Evolutionary conservation across 1,140 invertebrate genomes (phyloP).

Genomic region (Vanessa tameamea): DNA sequence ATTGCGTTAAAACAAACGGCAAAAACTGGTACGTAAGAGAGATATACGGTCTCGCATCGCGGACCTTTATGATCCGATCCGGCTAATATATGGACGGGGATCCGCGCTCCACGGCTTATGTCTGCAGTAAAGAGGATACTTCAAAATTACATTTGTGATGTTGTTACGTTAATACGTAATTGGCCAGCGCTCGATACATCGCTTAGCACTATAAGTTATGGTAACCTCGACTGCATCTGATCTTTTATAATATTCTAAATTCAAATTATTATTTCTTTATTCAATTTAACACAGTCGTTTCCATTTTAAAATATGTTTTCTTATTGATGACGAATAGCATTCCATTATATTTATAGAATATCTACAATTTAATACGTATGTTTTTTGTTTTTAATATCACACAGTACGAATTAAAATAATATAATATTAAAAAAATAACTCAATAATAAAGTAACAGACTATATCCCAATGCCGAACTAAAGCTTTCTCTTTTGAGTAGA

Average conservation of each 20-base stretch:
- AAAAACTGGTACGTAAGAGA: conserved; percentile 61
- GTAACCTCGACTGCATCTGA: conserved; percentile 19
- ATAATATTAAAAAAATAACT: no score
- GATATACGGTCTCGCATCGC: conserved; percentile 59
- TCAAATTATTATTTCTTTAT: not conserved
- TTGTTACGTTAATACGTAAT: conserved; percentile 45
- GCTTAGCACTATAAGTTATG: conserved; percentile 23
- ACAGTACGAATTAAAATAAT: no score
- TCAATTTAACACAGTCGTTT: no score
- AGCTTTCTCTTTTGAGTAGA: no score
- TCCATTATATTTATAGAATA: no score
- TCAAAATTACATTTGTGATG: conserved; percentile 66
- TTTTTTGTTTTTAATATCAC: no score
- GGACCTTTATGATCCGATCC: conserved; percentile 63
- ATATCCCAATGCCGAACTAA: no score
- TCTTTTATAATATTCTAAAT: not conserved
- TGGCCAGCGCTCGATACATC: conserved; percentile 26
- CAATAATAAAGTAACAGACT: no score
- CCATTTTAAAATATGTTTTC: no score
- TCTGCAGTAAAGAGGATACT: conserved; percentile 69
- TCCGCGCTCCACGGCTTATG: conserved; percentile 63
- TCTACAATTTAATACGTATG: no score
- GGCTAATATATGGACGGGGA: conserved; percentile 64
- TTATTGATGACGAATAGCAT: no score
- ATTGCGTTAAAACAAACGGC: conserved; percentile 72